phyloP scores from a whole-genome alignment of 2,113 vertebrate species.

The Archilochus colubris region DNA sequence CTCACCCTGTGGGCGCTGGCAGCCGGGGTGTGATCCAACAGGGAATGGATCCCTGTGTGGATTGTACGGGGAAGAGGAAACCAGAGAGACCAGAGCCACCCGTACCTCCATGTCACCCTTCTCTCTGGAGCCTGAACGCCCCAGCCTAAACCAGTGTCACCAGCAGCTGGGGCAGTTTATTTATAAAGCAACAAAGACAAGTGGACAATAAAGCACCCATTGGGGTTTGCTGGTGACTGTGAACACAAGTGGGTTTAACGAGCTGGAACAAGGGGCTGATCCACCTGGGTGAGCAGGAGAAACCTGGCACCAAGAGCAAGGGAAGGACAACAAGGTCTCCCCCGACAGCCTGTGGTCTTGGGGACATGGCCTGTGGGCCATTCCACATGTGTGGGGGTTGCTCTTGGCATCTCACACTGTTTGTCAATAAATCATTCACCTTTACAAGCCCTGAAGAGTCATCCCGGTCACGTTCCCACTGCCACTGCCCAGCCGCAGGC shows the following conservation, averaged over 20 bases:
- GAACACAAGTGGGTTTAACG: background rate
- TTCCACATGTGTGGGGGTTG: background rate
- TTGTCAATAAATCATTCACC: accelerated
- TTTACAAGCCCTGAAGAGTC: background rate
- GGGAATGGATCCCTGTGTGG: background rate
- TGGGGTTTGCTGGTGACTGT: background rate
- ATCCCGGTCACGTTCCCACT: accelerated
- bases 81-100: accelerated
- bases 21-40: background rate
- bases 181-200: constrained; percentile 50
- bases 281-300: background rate
- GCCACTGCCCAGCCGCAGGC: background rate
- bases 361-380: background rate
- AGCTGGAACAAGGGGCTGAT: background rate
- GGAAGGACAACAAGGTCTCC: background rate
- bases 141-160: constrained; percentile 15
- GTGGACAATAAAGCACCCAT: background rate
- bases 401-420: background rate
- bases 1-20: accelerated
- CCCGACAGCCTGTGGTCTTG: too few relatives aligned
- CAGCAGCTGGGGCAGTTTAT: background rate
- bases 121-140: background rate
- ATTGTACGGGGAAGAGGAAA: accelerated
- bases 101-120: background rate
- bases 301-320: too few relatives aligned